Conservation (phyloP, 53 echinoderm and acorn worm species). For the Actinopyga echinites region DNA sequence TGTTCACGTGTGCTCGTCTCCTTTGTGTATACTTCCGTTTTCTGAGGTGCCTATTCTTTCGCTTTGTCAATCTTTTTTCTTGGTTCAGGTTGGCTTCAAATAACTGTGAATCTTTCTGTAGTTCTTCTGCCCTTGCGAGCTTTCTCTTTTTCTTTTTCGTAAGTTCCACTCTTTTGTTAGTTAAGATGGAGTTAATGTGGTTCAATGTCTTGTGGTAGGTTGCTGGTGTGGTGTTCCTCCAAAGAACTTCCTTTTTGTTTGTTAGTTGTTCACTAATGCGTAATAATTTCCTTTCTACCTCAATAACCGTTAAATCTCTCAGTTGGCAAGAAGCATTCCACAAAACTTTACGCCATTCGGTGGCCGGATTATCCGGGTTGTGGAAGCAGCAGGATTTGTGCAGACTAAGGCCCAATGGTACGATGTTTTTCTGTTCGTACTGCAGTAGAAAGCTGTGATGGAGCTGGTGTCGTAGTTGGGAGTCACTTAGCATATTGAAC, state of each 20-base stretch:
- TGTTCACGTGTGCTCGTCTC: background rate
- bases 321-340: background rate
- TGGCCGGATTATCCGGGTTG: background rate
- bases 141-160: background rate
- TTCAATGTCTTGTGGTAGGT: background rate
- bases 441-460: background rate
- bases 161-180: no score
- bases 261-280: background rate
- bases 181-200: background rate
- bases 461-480: background rate
- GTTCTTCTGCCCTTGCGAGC: background rate
- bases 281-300: background rate
- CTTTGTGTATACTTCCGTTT: background rate
- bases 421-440: background rate
- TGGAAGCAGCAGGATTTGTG: slow-evolving; percentile 8
- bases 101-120: background rate
- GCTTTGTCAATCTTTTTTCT: background rate
- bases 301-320: background rate
- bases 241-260: background rate
- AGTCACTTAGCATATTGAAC: background rate
- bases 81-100: background rate
- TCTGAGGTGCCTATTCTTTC: background rate
- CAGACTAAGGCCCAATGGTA: background rate
- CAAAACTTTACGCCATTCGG: background rate
- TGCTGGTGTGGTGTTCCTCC: background rate